Base-by-base conservation (phyloP, 2,888 invertebrate species). In the Hofmannophila pseudospretella region DNA sequence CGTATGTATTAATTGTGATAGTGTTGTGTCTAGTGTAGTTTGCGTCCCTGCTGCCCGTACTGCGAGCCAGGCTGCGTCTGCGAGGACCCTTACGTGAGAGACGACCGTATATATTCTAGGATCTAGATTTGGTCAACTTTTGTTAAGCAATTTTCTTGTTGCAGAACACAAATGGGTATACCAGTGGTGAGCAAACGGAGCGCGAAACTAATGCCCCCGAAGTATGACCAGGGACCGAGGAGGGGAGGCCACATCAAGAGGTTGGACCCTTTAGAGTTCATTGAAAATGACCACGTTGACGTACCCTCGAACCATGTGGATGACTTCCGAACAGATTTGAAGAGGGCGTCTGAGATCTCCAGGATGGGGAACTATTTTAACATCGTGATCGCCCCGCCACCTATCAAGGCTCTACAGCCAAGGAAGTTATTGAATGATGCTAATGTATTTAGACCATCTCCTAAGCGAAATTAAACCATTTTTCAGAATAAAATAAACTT, bases 301-400 rank as follows among this genome's bases (percentile, higher is more conserved):
- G 13, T 58, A 51, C 41, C 67, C 11, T 5, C 12, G 1, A 35
- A 30, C 30, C 35, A 30, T 32, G 51, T 50, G 9, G 73, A 74
- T 1, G 74, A 74, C 2, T 50, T 52, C 35, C 16, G 16, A 16
- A 16, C 3, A 3, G 16, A 16, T 5, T 16, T 16, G 16, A 77
- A 75, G 48, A 58, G 68, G n/a, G 57, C 61, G 4, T 54, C 68
- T 1, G 85, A 85, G 31, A 55, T 78, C 1, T 78, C 84, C 2
- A 61, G 85, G 39, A 81, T 85, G 84, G 85, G 85, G 7, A 86
- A 86, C 57, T 86, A 85, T 49, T 86, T 85, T 46, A 84, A 85
- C 44, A 85, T 85, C 12, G 85, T 86, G 19, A 86, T 86, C 30
- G 85, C 85, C 0, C 85, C 85, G 1, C 85, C 85, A 1, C 85